Evolutionary conservation across 2,113 vertebrate genomes (phyloP).

Genomic region (Aepyceros melampus): DNA sequence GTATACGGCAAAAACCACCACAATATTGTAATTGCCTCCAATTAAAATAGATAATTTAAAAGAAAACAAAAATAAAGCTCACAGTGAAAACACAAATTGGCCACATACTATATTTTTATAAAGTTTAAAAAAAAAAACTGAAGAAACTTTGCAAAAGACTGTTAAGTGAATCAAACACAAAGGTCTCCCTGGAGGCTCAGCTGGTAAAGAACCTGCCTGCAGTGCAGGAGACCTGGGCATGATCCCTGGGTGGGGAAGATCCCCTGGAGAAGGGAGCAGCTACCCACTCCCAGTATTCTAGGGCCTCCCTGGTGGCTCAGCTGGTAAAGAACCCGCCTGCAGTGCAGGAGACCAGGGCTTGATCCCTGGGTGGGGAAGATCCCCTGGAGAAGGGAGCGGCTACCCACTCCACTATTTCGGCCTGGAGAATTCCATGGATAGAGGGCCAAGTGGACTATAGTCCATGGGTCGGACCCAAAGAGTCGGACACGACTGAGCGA

Average conservation of each 20-base stretch:
- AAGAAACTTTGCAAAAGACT: neutral
- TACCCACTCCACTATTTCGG: neutral
- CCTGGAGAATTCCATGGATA: neutral
- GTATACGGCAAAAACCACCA: neutral
- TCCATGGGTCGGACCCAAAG: neutral
- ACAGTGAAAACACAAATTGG: neutral
- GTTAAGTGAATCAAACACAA: neutral
- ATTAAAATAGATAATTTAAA: neutral
- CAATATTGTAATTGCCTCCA: neutral
- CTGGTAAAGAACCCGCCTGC: too few species aligned
- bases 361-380: too few species aligned
- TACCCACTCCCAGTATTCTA: too few species aligned
- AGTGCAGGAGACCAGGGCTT: too few species aligned
- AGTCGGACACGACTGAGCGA: rapidly evolving
- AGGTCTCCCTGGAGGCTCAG: neutral
- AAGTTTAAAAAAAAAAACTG: neutral
- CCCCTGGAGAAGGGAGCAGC: neutral
- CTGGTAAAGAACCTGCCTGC: neutral
- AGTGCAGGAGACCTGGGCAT: neutral
- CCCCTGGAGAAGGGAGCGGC: too few species aligned
- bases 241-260: neutral
- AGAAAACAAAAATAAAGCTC: neutral
- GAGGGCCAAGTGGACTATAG: neutral
- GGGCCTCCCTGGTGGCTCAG: too few species aligned
- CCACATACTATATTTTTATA: neutral